These are phyloP conservation scores for Drosophila navojoa DNA, from an alignment of 1,140 invertebrate species.

Conservation along the genomic window DNA sequence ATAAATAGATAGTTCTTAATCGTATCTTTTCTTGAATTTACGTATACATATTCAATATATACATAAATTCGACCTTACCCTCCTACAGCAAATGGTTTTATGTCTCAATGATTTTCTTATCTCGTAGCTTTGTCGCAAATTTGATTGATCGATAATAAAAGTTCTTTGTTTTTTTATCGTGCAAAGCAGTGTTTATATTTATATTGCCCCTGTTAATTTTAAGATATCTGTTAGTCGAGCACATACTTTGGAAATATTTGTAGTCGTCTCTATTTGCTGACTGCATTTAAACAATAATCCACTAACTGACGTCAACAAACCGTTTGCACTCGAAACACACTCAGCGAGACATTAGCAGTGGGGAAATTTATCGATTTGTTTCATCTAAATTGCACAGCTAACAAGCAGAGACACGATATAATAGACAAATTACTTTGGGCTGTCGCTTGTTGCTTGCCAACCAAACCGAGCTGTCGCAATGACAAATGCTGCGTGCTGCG, in stretches of 20 bases:
- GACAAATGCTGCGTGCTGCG: slow-evolving; percentile 18
- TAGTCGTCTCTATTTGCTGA: slow-evolving; percentile 14
- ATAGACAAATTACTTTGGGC: slow-evolving; percentile 10
- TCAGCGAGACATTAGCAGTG: slow-evolving; percentile 11
- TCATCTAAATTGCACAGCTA: slow-evolving; percentile 32
- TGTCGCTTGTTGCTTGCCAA: not conserved
- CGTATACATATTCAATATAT: too few species aligned
- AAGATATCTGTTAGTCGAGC: slow-evolving; percentile 1
- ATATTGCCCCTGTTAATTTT: not conserved
- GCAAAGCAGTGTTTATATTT: too few species aligned
- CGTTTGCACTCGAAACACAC: slow-evolving; percentile 9
- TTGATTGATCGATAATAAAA: not conserved
- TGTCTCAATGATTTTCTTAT: not conserved
- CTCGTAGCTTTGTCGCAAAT: not conserved
- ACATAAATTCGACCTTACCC: too few species aligned
- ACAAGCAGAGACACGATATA: slow-evolving; percentile 26
- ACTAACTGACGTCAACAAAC: slow-evolving; percentile 33
- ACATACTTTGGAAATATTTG: not conserved
- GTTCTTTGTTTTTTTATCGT: too few species aligned
- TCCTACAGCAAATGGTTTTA: too few species aligned
- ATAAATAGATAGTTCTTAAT: too few species aligned
- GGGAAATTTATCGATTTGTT: slow-evolving; percentile 8
- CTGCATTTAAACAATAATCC: slow-evolving; percentile 19
- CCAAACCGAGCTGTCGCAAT: slow-evolving; percentile 14
- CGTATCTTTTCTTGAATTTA: too few species aligned